Evolutionary conservation across 1,140 invertebrate genomes (phyloP).

Genomic region (Drosophila parvula): DNA sequence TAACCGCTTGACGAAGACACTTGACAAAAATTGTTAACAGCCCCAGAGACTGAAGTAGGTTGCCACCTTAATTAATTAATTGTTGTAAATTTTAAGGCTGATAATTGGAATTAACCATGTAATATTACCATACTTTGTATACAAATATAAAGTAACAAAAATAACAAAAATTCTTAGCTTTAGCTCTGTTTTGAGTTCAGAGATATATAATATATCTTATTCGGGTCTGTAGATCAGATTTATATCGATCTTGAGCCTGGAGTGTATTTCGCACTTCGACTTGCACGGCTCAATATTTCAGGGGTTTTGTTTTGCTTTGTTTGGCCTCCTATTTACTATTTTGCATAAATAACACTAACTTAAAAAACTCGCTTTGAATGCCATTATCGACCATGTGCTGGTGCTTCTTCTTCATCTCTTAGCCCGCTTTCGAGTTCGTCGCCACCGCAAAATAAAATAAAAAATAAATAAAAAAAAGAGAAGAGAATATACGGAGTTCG

Average conservation of each 20-base stretch:
- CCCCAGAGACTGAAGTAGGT: too few relatives aligned
- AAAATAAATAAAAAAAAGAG: not conserved
- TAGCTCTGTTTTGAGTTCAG: too few relatives aligned
- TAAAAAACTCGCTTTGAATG: slow-evolving; percentile 79
- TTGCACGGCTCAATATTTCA: slow-evolving; percentile 19
- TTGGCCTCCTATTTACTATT: slow-evolving; percentile 31
- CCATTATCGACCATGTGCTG: slow-evolving; percentile 41
- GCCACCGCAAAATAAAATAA: slow-evolving; percentile 33
- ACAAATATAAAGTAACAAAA: too few relatives aligned
- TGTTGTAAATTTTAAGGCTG: not conserved
- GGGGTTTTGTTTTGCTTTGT: slow-evolving; percentile 31
- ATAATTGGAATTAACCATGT: too few relatives aligned
- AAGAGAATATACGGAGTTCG: slow-evolving; percentile 43
- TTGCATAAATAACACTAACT: slow-evolving; percentile 80
- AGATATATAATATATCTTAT: not conserved
- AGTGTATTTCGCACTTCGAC: slow-evolving; percentile 12
- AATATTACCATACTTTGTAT: too few relatives aligned
- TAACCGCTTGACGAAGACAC: not conserved
- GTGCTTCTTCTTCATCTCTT: slow-evolving; percentile 36
- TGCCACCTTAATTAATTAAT: not conserved
- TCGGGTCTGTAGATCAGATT: not conserved
- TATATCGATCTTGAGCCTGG: not conserved
- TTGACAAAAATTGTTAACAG: not conserved
- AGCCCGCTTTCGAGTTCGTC: slow-evolving; percentile 62
- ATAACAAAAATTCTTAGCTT: too few relatives aligned